Base-by-base conservation (phyloP, 2,888 invertebrate species). In the Rambutsinella grinnellia region DNA sequence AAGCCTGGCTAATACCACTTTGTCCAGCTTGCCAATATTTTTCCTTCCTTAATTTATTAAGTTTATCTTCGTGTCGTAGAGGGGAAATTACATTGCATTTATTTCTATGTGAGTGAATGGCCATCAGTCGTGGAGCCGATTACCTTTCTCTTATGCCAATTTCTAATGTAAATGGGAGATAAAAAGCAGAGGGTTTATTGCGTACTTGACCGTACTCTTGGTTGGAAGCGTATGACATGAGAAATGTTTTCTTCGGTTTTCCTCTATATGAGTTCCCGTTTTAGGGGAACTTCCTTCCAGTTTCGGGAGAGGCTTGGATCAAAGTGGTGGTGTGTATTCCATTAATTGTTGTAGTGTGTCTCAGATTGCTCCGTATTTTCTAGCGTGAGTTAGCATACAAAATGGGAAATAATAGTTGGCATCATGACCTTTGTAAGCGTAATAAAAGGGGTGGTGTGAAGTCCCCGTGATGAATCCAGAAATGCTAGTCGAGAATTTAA, bases 181-280 rank as follows among this genome's bases (percentile, higher is more conserved):
- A 36, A 8, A 36, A 36, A 36, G 36, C 36, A 36, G 36, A 13
- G 13, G 36, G n/a, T 36, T 36, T 36, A 36, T 36, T 36, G 36
- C 36, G 36, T 36, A 36, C 36, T 36, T 36, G 36, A 36, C 36
- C 36, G 36, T 36, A 36, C 36, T 36, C 5, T 36, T 8, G 6
- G 36, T 13, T 36, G 36, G 36, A 36, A 36, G 36, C 5, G 36
- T 8, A 13, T 36, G 36, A 36, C 36, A 36, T 36, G 36, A 36
- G 36, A 36, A 36, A 36, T 36, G 13, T 13, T 36, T 36, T 36
- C 36, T 36, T 36, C 13, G 6, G 15, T 26, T 19, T 26, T 19
- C 28, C 60, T 51, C 53, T 44, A 36, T 61, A 69, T 69, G 61
- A 63, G 15, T 28, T 44, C 27, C 62, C 44, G 70, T 56, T 47